Percentiles rank a stretch among this genome's conserved stretches.
phyloP scores from a whole-genome alignment of 2,797 vertebrate species.

The Brachymystax lenok region DNA sequence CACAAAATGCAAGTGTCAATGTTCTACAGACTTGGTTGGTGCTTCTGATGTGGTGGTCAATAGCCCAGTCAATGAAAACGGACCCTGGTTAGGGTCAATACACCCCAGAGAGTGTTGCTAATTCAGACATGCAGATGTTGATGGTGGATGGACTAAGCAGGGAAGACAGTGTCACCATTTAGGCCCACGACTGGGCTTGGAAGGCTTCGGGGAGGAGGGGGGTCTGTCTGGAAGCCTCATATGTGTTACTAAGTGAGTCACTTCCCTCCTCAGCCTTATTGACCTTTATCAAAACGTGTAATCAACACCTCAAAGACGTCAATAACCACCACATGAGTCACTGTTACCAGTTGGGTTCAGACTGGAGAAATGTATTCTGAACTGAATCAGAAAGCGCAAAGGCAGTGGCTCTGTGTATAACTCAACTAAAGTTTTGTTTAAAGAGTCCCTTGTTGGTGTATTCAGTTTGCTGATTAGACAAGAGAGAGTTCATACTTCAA shows the following conservation, averaged over 20 bases:
- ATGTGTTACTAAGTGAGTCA: constrained; percentile 24
- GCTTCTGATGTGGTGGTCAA: neutral
- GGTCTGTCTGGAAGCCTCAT: neutral
- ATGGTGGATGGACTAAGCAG: neutral
- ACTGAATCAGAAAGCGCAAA: neutral
- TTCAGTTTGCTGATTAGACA: neutral
- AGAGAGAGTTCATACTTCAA: neutral
- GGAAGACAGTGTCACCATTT: neutral
- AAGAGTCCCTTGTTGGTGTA: neutral
- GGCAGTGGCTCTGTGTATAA: no score
- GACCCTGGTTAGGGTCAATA: neutral
- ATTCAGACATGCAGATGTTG: neutral
- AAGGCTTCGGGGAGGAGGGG: neutral
- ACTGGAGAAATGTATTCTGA: neutral
- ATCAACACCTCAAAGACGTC: constrained; percentile 59
- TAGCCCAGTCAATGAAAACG: neutral
- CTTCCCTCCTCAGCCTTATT: constrained; percentile 15
- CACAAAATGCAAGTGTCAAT: neutral
- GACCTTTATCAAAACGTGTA: constrained; percentile 43
- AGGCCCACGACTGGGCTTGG: neutral
- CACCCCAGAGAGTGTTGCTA: neutral
- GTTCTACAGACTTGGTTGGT: constrained; percentile 1
- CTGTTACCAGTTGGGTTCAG: neutral
- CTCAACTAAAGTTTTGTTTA: neutral
- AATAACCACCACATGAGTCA: constrained; percentile 28